phyloP scores from a whole-genome alignment of 1,140 invertebrate genomes.

The Drosophila hydei region DNA sequence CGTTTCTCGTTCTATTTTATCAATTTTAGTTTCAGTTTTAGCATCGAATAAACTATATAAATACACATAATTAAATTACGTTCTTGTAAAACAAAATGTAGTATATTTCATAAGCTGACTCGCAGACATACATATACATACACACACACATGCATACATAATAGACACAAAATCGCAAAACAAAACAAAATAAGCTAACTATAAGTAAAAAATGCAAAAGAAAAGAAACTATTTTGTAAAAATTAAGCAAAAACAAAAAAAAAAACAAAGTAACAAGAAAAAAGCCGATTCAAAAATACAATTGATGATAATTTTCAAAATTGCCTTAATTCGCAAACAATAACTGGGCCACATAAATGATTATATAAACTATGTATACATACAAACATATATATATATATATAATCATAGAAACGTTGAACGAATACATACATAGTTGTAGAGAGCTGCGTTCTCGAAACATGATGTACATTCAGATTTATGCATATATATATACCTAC shows the following conservation, averaged over 20 bases:
- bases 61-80: constrained; percentile 54
- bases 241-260: constrained; percentile 46
- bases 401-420: constrained; percentile 3
- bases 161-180: constrained; percentile 22
- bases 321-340: constrained; percentile 43
- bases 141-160: constrained; percentile 15
- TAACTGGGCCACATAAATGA: constrained; percentile 38
- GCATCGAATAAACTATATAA: constrained; percentile 76
- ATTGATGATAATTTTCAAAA: constrained; percentile 47
- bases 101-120: constrained; percentile 41
- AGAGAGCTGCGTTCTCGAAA: constrained; percentile 11
- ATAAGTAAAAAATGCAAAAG: constrained; percentile 63
- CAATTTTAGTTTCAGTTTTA: constrained; percentile 63
- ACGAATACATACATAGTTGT: constrained; percentile 10
- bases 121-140: constrained; percentile 18
- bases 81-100: constrained; percentile 45
- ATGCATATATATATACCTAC: constrained; percentile 2
- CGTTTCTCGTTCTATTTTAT: constrained; percentile 72
- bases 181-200: constrained; percentile 37
- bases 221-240: constrained; percentile 53
- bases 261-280: constrained; percentile 12
- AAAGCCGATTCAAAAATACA: constrained; percentile 33
- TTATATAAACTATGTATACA: background rate
- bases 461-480: constrained; percentile 22
- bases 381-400: constrained; percentile 2